Evolutionary conservation across 2,888 invertebrate species (phyloP).

Genomic region (Eupithecia tripunctaria): DNA sequence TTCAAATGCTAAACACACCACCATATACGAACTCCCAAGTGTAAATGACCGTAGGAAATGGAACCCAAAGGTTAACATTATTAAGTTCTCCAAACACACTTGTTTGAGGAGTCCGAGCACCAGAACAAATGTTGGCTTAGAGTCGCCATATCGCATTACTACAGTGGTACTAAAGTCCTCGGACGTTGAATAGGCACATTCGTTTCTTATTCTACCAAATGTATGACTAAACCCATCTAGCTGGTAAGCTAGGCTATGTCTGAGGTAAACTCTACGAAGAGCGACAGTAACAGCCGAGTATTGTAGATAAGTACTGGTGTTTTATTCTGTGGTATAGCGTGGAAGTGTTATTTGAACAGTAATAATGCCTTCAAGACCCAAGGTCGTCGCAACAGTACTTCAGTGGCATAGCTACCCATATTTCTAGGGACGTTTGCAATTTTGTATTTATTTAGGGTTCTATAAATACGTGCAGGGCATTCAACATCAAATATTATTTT

Average conservation of each 20-base stretch:
- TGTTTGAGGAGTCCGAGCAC: slow-evolving; percentile 41
- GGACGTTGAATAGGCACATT: slow-evolving; percentile 12
- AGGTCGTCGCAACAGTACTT: slow-evolving; percentile 18
- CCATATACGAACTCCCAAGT: slow-evolving; percentile 17
- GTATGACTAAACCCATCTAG: neutral
- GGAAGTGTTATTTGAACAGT: slow-evolving; percentile 22
- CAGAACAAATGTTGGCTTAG: slow-evolving; percentile 40
- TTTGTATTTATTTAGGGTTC: neutral
- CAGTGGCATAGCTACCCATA: neutral
- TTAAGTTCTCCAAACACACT: slow-evolving; percentile 37
- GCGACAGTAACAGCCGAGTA: slow-evolving; percentile 7
- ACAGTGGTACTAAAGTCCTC: slow-evolving; percentile 21
- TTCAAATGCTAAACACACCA: slow-evolving; percentile 21
- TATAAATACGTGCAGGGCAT: neutral
- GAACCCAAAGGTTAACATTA: slow-evolving; percentile 28
- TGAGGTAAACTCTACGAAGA: neutral
- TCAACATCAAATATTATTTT: neutral
- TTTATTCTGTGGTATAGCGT: slow-evolving; percentile 5
- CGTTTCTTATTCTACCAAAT: neutral
- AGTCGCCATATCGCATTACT: slow-evolving; percentile 32
- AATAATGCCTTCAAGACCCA: slow-evolving; percentile 22
- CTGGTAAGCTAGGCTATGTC: neutral
- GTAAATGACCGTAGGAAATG: slow-evolving; percentile 35
- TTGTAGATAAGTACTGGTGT: neutral
- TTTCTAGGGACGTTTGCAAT: neutral